A percentile compares a stretch with the other conserved stretches of the same genome.
phyloP scores from a whole-genome alignment of 2,797 vertebrate genomes.

The Crocodylus rhombifer region DNA sequence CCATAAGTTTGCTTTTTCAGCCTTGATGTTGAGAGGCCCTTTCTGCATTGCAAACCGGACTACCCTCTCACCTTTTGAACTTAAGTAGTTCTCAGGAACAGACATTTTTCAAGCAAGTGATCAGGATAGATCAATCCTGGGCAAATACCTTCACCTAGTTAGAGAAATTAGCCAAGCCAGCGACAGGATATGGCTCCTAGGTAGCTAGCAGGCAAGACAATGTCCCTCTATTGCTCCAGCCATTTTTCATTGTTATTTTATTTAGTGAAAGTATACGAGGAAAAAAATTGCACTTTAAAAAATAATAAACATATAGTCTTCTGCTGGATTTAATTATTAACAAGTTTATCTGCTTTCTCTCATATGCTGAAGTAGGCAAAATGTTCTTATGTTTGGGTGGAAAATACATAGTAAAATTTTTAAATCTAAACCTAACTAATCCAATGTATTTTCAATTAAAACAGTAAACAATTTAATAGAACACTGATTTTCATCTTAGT shows the following conservation, averaged over 20 bases:
- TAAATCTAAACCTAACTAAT: background rate
- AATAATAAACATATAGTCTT: background rate
- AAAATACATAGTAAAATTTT: background rate
- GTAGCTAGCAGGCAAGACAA: background rate
- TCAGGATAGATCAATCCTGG: background rate
- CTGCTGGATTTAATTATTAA: background rate
- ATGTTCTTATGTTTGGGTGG: background rate
- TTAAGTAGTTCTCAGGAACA: background rate
- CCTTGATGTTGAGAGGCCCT: background rate
- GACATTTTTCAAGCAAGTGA: background rate
- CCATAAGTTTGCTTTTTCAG: too few relatives aligned
- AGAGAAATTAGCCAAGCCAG: background rate
- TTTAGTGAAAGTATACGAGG: background rate
- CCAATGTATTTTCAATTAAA: background rate
- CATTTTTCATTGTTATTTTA: background rate
- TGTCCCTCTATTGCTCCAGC: background rate
- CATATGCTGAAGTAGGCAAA: background rate
- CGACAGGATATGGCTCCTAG: background rate
- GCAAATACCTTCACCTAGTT: background rate
- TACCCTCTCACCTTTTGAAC: background rate
- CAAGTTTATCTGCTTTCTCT: background rate
- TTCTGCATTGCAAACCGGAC: background rate
- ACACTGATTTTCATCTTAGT: background rate
- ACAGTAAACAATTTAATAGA: background rate
- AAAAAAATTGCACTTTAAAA: background rate